phyloP scores from a whole-genome alignment of 1,140 invertebrate genomes.

The Tetramorium alpestre region DNA sequence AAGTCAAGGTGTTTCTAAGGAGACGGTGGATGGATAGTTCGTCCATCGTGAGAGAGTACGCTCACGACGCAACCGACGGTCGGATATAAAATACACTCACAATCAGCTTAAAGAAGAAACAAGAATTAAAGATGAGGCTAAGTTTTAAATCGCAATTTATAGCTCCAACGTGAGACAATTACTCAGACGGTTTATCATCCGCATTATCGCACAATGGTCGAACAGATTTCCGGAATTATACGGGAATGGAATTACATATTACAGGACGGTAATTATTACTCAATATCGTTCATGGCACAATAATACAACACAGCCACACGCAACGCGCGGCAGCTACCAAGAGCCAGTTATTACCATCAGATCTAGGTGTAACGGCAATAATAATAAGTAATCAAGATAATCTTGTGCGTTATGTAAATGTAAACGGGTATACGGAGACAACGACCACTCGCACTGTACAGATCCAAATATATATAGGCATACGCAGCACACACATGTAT shows the following conservation, averaged over 20 bases:
- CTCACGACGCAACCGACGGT: background rate
- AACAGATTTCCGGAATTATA: background rate
- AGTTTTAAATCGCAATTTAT: background rate
- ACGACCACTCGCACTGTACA: constrained; percentile 1
- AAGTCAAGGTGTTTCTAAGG: constrained; percentile 15
- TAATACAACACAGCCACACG: constrained; percentile 37
- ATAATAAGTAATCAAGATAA: constrained; percentile 28
- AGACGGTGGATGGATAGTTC: background rate
- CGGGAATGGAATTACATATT: background rate
- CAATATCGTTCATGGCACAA: constrained; percentile 38
- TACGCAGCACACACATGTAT: constrained; percentile 67
- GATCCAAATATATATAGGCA: constrained; percentile 43
- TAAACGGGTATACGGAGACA: background rate
- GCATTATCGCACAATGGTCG: constrained; percentile 21
- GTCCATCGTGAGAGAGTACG: constrained; percentile 14
- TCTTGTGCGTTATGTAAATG: constrained; percentile 4
- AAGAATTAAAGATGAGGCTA: background rate
- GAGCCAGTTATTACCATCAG: constrained; percentile 33
- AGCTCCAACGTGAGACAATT: background rate
- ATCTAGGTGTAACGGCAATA: constrained; percentile 11
- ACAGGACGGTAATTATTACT: background rate
- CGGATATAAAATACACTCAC: too few species aligned
- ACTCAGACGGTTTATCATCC: background rate
- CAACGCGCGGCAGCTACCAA: constrained; percentile 57
- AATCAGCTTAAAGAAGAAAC: background rate